Evolutionary conservation across 1,140 invertebrate species (phyloP).

Genomic region (Papilio dardanus): DNA sequence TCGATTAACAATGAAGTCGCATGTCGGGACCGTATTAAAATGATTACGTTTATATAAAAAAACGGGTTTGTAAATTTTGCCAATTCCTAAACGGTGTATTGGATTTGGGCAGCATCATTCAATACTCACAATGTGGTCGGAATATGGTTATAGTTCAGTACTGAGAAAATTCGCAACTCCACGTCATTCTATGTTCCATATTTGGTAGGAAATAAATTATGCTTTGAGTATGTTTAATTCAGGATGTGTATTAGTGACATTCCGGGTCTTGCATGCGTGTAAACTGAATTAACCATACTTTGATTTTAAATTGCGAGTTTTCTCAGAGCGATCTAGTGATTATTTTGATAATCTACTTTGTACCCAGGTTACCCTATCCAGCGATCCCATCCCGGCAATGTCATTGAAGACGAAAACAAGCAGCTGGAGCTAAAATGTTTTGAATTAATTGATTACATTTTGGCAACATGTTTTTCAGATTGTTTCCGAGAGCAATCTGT

Average conservation of each 20-base stretch:
- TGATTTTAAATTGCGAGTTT: conserved; percentile 55
- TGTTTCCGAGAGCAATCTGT: conserved; percentile 20
- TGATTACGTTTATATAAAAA: conserved; percentile 48
- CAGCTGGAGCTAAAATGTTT: conserved; percentile 72
- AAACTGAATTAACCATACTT: conserved; percentile 41
- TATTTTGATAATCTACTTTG: conserved; percentile 62
- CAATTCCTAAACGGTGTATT: conserved; percentile 57
- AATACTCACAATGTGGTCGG: conserved; percentile 77
- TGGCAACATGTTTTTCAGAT: conserved; percentile 30
- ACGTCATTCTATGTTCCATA: conserved; percentile 25
- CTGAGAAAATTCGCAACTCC: conserved; percentile 61
- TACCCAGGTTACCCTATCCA: conserved; percentile 79
- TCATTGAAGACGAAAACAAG: conserved; percentile 80
- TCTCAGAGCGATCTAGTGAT: conserved; percentile 52
- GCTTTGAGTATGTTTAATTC: conserved; percentile 36
- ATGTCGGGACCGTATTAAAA: conserved; percentile 75
- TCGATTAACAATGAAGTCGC: conserved; percentile 70
- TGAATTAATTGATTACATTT: conserved; percentile 36
- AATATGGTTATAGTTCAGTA: conserved; percentile 53
- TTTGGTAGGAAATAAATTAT: conserved; percentile 24
- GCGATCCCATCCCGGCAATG: conserved; percentile 83
- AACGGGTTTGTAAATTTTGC: conserved; percentile 57
- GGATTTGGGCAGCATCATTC: conserved; percentile 79
- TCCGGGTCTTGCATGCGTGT: not conserved
- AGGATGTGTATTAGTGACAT: conserved; percentile 6